Evolutionary conservation across 1,140 invertebrate species (phyloP).

Genomic region (Neodiprion pinetum): DNA sequence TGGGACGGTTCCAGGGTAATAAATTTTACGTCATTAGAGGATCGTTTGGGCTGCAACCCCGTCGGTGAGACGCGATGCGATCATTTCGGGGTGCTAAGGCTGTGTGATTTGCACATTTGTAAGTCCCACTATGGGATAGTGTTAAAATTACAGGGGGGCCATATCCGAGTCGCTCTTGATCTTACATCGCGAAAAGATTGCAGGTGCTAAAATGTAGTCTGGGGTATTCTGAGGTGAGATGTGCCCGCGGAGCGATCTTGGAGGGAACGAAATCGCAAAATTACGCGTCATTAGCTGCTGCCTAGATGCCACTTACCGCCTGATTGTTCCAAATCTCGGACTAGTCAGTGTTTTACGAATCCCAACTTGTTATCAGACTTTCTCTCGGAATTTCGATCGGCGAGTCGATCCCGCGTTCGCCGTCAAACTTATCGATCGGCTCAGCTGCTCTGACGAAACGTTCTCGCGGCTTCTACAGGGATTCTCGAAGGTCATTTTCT

Average conservation of each 20-base stretch:
- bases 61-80: constrained; percentile 14
- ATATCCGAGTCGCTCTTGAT: not conserved
- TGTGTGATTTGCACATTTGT: constrained; percentile 54
- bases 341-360: constrained; percentile 21
- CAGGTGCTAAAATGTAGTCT: constrained; percentile 33
- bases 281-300: constrained; percentile 47
- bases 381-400: not conserved
- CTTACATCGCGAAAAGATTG: constrained; percentile 45
- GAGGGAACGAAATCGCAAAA: constrained; percentile 36
- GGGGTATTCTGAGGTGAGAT: constrained; percentile 1
- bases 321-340: constrained; percentile 40
- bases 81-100: constrained; percentile 25
- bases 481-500: too few relatives aligned
- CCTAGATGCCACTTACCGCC: constrained; percentile 44
- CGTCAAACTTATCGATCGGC: not conserved
- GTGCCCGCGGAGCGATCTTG: constrained; percentile 37
- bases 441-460: too few relatives aligned
- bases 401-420: not conserved
- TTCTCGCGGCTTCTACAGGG: too few relatives aligned
- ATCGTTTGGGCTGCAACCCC: not conserved
- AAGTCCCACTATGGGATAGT: constrained; percentile 52
- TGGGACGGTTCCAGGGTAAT: not conserved
- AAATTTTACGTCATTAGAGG: not conserved
- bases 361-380: not conserved
- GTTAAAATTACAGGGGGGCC: constrained; percentile 55